Evolutionary conservation across 2,888 invertebrate genomes (phyloP).

Genomic region (Hofmannophila pseudospretella): DNA sequence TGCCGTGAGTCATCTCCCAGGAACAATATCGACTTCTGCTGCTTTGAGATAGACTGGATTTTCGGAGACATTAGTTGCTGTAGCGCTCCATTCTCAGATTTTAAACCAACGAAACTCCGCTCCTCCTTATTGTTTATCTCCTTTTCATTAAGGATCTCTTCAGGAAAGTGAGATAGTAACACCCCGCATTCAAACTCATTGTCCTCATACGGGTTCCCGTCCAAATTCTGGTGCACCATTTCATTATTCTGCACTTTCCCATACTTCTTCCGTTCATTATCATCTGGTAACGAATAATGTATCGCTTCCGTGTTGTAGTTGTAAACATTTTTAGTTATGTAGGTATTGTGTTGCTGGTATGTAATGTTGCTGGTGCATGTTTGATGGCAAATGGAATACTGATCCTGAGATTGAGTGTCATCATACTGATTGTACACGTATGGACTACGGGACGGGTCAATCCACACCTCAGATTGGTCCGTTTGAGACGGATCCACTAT

Average conservation of each 20-base stretch:
- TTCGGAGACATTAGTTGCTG: constrained; percentile 62
- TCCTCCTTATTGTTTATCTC: constrained; percentile 38
- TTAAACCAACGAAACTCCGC: constrained; percentile 33
- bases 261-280: constrained; percentile 38
- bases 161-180: constrained; percentile 47
- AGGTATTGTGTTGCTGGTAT: constrained; percentile 54
- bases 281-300: constrained; percentile 28
- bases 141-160: constrained; percentile 51
- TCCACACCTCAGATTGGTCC: constrained; percentile 68
- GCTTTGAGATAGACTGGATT: constrained; percentile 50
- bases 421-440: constrained; percentile 49
- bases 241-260: constrained; percentile 30
- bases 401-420: constrained; percentile 30
- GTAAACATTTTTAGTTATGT: constrained; percentile 57
- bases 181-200: constrained; percentile 57
- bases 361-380: constrained; percentile 37
- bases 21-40: constrained; percentile 59
- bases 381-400: constrained; percentile 38
- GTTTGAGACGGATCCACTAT: no score
- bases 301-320: constrained; percentile 25
- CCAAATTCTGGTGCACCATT: constrained; percentile 4
- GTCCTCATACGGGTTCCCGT: constrained; percentile 40
- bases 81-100: constrained; percentile 49
- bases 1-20: constrained; percentile 49
- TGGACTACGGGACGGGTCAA: constrained; percentile 56